These are phyloP conservation scores for Miichthys miiuy DNA, from an alignment of 2,797 vertebrate species.

Conservation along the genomic window DNA sequence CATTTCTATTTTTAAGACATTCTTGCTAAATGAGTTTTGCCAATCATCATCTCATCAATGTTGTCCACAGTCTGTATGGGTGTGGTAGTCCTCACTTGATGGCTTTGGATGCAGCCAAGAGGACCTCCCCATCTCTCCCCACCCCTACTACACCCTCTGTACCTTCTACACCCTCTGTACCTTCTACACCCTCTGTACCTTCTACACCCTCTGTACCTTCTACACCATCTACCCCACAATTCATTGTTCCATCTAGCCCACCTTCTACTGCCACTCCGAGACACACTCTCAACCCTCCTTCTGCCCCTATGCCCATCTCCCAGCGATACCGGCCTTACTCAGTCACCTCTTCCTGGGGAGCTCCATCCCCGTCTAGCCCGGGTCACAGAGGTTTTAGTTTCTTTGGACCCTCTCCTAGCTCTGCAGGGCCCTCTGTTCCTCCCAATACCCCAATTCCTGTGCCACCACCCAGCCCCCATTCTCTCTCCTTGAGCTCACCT, in stretches of 20 bases:
- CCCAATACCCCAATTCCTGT: slow-evolving; percentile 77
- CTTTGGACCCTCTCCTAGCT: slow-evolving; percentile 67
- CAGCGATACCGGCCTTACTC: slow-evolving; percentile 93
- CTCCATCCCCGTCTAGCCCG: slow-evolving; percentile 76
- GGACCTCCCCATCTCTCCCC: slow-evolving; percentile 82
- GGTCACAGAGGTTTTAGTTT: slow-evolving; percentile 74
- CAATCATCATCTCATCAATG: slow-evolving; percentile 76
- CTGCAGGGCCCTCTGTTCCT: slow-evolving; percentile 70
- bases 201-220: slow-evolving; percentile 59
- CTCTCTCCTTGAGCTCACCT: slow-evolving; percentile 77
- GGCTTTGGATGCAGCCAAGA: slow-evolving; percentile 85
- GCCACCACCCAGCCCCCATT: slow-evolving; percentile 80
- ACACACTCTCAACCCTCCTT: slow-evolving; percentile 76
- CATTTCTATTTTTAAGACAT: slow-evolving; percentile 15
- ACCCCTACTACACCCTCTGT: slow-evolving; percentile 78
- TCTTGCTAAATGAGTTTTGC: slow-evolving; percentile 53
- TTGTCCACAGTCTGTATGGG: slow-evolving; percentile 94
- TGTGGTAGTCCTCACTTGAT: slow-evolving; percentile 89
- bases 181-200: slow-evolving; percentile 59
- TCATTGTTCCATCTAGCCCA: slow-evolving; percentile 80
- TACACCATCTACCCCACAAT: slow-evolving; percentile 71
- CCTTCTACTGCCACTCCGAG: slow-evolving; percentile 71
- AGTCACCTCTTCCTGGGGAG: slow-evolving; percentile 84
- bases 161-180: slow-evolving; percentile 65
- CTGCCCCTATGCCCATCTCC: slow-evolving; percentile 87